phyloP scores from a whole-genome alignment of 2,888 invertebrate genomes.

The Lasioglossum villosulum region DNA sequence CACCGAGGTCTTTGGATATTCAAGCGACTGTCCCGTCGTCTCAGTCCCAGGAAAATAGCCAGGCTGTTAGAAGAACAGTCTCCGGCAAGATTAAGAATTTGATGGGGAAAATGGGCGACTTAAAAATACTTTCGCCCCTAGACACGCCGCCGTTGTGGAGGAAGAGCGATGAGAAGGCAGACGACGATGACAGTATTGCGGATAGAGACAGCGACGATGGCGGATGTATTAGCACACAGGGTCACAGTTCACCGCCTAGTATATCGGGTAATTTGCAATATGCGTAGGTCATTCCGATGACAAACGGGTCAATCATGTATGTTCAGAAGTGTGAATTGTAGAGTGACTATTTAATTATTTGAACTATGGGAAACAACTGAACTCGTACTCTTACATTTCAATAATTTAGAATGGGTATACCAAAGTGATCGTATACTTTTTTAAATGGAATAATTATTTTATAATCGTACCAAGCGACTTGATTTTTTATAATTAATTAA shows the following conservation, averaged over 20 bases:
- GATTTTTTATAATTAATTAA: too few relatives aligned
- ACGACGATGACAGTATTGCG: slow-evolving; percentile 69
- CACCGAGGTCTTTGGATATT: slow-evolving; percentile 79
- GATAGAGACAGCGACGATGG: slow-evolving; percentile 78
- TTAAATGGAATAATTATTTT: too few relatives aligned
- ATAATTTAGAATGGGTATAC: too few relatives aligned
- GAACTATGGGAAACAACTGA: too few relatives aligned
- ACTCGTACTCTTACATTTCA: too few relatives aligned
- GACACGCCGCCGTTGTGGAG: slow-evolving; percentile 78
- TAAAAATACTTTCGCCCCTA: slow-evolving; percentile 81
- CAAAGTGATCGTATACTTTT: too few relatives aligned
- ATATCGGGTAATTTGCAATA: slow-evolving; percentile 63
- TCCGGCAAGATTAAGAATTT: slow-evolving; percentile 81
- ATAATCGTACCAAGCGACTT: too few relatives aligned
- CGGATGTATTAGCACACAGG: slow-evolving; percentile 75
- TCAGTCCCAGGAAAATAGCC: slow-evolving; percentile 65
- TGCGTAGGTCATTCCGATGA: too few relatives aligned
- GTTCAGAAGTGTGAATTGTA: too few relatives aligned
- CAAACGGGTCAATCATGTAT: background rate
- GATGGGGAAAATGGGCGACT: slow-evolving; percentile 80
- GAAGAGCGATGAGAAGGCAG: slow-evolving; percentile 76
- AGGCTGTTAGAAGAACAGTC: slow-evolving; percentile 71
- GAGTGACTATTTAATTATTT: background rate
- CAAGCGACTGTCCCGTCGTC: slow-evolving; percentile 54
- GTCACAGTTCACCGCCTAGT: slow-evolving; percentile 70